Evolutionary conservation across 2,113 vertebrate species (phyloP), one percentile per base, ranked within the genome.

Genomic region (Sphyrna mokarran): DNA sequence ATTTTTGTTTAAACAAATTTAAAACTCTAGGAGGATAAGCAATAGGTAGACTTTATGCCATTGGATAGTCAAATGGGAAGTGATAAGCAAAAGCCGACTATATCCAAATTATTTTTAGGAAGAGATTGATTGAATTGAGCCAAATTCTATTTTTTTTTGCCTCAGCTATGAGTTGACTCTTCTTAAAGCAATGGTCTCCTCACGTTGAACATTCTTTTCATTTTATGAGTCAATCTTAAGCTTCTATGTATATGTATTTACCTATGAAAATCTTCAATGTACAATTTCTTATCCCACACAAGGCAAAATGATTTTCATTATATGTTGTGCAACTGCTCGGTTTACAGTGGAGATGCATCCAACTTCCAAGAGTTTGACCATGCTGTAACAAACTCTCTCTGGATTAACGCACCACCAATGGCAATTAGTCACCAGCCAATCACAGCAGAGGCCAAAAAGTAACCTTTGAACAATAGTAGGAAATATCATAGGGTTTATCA

Each of bases 341-440:
- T 68, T 93, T n/a, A 93, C 61, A 40, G n/a, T 93, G 89, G 16
- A 93, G n/a, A 18, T 93, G 37, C 89, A 40, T 93, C 63, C n/a
- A 93, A 68, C 61, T 61, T 66, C 61, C 89, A 66, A 68, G 89
- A 66, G 37, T n/a, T 26, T 8, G 86, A 89, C 29, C 86, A 58
- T 54, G 10, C 4, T 58, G 86, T 16, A 58, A 26, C 48, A 89
- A 58, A 87, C 5, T 43, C 20, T 54, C 8, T 29, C 48, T 61
- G 16, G 14, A 37, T n/a, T 63, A 91, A 66, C 20, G 33, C 89
- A 63, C 61, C 63, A n/a, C 89, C 33, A 22, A 2, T 63, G 58
- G 54, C 87, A 29, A 90, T 63, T 66, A 93, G 33, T 66, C n/a
- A 22, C 5, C 89, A 66, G 89, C 37, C 61, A 93, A 66, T 66